Base-by-base conservation (phyloP, 30 jellyfish, hydroid and myxozoan genomes). In the Aurelia sp. region DNA sequence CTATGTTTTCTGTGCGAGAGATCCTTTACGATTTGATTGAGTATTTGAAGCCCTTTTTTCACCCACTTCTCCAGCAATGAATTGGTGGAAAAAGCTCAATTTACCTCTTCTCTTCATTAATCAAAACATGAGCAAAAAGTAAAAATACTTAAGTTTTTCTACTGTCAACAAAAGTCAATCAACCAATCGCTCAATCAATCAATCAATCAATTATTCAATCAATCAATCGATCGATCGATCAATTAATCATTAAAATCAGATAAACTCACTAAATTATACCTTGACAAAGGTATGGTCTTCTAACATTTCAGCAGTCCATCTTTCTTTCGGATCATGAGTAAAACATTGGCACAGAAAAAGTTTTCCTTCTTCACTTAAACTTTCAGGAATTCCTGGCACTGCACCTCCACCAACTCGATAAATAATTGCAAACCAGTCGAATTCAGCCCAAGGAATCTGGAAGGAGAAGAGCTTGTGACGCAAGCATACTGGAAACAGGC, bases 381-480 rank as follows among this genome's bases (percentile, higher is more conserved):
- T 59, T 17, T 94, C 98, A 12, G 98, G 98, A 13, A 89, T 89
- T 12, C 44, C 86, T 5, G 98, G 98, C 52, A 17, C 35, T 18
- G 90, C 88, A 5, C 98, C 98, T 2, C 64, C 90, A 6, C 98
- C 98, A 63, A 94, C 98, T 44, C 90, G 88, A 63, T 51, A 94
- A 59, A 94, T 94, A 19, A 94, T 88, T 17, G 95, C 78, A 31
- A 73, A 78, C 84, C 91, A 78, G 47, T 94, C 97, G 31, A 55
- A 63, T 15, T 86, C 98, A 9, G 87, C 90, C 98, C 98, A 94
- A 16, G 98, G 98, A 61, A 66, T 85, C 98, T 94, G 84, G 31
- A 59, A 48, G 67, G 58, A 67, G 61, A 76, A 44, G 82, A 17
- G 4, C 8, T 40, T 13, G 2, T 13, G 51, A 21, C 35, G 8